Base-by-base conservation (phyloP, 2,888 invertebrate genomes). In the Incurvaria masculella region DNA sequence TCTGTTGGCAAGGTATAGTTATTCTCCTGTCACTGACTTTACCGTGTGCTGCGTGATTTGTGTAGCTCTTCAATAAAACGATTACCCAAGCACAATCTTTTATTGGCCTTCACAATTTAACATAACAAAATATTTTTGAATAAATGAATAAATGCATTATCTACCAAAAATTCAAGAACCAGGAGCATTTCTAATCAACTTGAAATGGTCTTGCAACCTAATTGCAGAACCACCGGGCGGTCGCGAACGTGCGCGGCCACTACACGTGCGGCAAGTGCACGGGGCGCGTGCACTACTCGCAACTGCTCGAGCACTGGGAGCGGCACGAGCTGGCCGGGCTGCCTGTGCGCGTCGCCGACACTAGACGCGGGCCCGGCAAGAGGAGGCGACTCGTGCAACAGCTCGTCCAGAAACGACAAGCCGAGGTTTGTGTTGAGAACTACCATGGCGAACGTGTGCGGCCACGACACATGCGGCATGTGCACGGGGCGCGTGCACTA, bases 281-380 rank as follows among this genome's bases (percentile, higher is more conserved):
- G 0, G 2, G 43, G 0, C 18, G 26, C 0, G 52, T 65, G 0
- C 3, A 3, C 0, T 2, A 11, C 0, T 2, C 2, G 0, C 40
- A 57, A 0, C 59, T 59, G n/a, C 66, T 68, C 20, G 1, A 18
- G 0, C 69, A 69, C 21, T 70, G 66, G 66, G 69, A 68, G 39
- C 2, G 11, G 0, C 69, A 69, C 45, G 19, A 68, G 11, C 16
- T 40, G 17, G 17, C 16, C 17, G 14, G 8, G 17, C 40, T 16
- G 16, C 17, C 8, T 40, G 40, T 16, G 40, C 14, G 2, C 11
- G 14, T 40, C 17, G 40, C 40, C 19, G 10, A 27, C n/a, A 14
- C n/a, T 42, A 19, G 14, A 18, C 18, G 42, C 18, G 20, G 18
- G 18, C 42, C 5, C 19, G 18, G 18, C 18, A 42, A 42, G 42